Conservation (phyloP, 2,888 invertebrate genomes). For the Eristalinus aeneus region DNA sequence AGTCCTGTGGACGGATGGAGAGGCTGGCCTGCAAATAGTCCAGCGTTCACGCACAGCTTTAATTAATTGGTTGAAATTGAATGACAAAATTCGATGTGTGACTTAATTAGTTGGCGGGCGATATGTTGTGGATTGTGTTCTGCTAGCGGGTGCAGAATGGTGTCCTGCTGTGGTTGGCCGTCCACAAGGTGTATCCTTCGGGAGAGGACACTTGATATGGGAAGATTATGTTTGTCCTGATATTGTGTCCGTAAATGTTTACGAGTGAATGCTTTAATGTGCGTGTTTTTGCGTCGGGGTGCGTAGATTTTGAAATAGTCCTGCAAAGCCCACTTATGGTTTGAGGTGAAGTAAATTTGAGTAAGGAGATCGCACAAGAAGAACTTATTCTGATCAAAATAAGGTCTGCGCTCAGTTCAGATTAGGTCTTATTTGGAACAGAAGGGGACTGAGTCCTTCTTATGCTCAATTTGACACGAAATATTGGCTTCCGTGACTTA, state of each 20-base stretch:
- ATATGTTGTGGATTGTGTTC: background rate
- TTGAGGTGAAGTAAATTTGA: too few species aligned
- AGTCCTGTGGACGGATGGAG: background rate
- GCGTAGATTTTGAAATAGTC: background rate
- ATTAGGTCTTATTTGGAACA: too few species aligned
- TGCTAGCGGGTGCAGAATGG: background rate
- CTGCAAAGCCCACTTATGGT: too few species aligned
- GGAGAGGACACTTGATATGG: background rate
- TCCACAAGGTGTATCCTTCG: background rate
- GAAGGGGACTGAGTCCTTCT: too few species aligned
- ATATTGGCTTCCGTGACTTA: too few species aligned
- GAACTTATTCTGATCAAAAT: too few species aligned
- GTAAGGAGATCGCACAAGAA: too few species aligned
- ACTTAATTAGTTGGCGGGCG: slow-evolving; percentile 5
- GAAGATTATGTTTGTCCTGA: background rate
- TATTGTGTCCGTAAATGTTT: background rate
- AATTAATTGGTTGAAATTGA: slow-evolving; percentile 40
- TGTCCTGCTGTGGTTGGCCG: background rate
- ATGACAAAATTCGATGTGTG: slow-evolving; percentile 17
- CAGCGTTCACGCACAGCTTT: slow-evolving; percentile 7
- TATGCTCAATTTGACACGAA: too few species aligned
- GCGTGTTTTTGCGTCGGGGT: too few species aligned
- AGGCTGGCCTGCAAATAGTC: background rate
- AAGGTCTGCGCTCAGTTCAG: too few species aligned
- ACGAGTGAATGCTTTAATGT: background rate